A percentile compares a stretch with the other conserved stretches of the same genome.
Conservation (phyloP, 1,140 invertebrate genomes). For the Harpegnathos saltator region DNA sequence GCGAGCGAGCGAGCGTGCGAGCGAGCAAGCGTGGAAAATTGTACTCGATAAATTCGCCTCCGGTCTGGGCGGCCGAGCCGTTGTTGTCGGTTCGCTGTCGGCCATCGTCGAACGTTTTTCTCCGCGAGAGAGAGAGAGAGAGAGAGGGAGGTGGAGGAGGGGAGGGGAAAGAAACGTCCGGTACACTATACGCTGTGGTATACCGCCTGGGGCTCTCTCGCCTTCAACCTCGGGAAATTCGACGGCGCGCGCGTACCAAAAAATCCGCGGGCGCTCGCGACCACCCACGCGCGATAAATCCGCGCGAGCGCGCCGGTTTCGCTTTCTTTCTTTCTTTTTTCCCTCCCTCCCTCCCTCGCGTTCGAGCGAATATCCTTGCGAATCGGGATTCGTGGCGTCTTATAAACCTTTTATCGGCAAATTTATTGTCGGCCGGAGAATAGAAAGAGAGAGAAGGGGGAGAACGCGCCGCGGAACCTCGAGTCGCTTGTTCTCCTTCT, state of each 20-base stretch:
- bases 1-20: constrained; percentile 2
- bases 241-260: constrained; percentile 18
- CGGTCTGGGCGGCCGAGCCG: neutral
- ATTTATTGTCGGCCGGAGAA: constrained; percentile 41
- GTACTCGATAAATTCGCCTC: constrained; percentile 63
- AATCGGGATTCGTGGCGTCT: constrained; percentile 6
- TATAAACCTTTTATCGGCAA: constrained; percentile 35
- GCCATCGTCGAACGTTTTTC: constrained; percentile 21
- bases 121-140: neutral
- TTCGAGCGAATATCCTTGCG: neutral
- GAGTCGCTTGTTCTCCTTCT: neutral
- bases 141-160: too few relatives aligned
- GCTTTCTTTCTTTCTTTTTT: neutral
- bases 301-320: neutral
- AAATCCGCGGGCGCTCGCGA: constrained; percentile 6
- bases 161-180: too few relatives aligned
- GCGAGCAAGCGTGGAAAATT: constrained; percentile 40
- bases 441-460: constrained; percentile 9
- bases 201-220: neutral
- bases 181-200: too few relatives aligned
- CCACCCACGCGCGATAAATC: constrained; percentile 38
- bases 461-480: neutral
- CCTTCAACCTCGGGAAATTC: constrained; percentile 33
- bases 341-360: neutral
- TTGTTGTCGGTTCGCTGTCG: neutral